Evolutionary conservation across 1,140 invertebrate genomes (phyloP).

Genomic region (Metaphire vulgaris): DNA sequence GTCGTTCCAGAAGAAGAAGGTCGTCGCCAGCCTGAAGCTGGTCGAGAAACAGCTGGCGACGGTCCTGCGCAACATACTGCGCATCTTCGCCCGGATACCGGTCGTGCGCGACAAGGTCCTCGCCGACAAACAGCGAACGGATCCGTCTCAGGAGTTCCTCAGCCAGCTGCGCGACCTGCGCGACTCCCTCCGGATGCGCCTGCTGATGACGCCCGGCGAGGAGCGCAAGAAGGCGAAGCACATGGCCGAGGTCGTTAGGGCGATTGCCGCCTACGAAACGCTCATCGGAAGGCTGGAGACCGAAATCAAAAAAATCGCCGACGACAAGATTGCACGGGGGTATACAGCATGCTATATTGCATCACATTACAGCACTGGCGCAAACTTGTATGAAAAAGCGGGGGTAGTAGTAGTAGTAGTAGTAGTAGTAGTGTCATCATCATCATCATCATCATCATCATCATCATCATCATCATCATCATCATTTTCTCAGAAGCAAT

Average conservation of each 20-base stretch:
- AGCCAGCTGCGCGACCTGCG: neutral
- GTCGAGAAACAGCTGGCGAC: neutral
- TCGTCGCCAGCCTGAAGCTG: neutral
- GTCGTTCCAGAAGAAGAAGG: neutral
- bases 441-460: no score
- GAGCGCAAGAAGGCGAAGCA: neutral
- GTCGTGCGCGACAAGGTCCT: neutral
- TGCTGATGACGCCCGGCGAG: neutral
- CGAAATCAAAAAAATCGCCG: neutral
- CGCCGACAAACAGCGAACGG: neutral
- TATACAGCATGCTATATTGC: no score
- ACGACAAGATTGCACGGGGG: no score
- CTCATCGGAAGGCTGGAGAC: neutral
- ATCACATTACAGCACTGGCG: no score
- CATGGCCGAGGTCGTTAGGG: neutral
- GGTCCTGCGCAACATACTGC: neutral
- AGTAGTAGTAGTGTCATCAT: no score
- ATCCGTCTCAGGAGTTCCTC: neutral
- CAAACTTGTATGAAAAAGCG: no score
- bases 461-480: no score
- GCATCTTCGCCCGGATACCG: neutral
- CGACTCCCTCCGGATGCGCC: neutral
- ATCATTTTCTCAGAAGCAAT: no score
- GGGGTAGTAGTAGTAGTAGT: no score
- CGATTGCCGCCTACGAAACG: neutral